Conservation (phyloP, 2,797 vertebrate genomes). For the Anisognathus igniventris region DNA sequence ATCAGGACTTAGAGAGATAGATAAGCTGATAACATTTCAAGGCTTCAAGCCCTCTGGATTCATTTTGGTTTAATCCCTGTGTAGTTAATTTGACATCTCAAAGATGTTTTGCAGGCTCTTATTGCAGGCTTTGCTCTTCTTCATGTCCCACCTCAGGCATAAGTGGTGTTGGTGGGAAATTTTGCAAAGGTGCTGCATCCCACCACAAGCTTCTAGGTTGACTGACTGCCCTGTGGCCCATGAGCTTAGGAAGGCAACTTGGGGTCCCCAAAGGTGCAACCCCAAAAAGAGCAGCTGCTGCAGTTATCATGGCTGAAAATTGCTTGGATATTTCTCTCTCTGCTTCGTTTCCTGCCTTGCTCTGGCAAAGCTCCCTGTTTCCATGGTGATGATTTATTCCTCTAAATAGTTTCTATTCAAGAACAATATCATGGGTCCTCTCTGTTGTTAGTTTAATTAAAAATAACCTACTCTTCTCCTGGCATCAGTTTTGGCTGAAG, state of each 20-base stretch:
- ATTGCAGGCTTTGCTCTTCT: background rate
- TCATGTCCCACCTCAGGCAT: background rate
- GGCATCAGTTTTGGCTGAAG: background rate
- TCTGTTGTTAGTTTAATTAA: slow-evolving; percentile 54
- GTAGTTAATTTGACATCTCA: background rate
- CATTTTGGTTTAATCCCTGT: background rate
- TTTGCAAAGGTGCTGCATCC: background rate
- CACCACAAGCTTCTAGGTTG: background rate
- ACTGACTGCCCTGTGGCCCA: accelerated
- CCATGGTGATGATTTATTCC: slow-evolving; percentile 56
- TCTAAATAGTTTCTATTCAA: slow-evolving; percentile 62
- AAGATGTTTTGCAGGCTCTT: background rate
- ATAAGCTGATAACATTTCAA: background rate
- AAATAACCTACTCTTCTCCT: slow-evolving; percentile 38
- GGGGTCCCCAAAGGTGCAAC: background rate
- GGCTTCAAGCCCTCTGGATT: background rate
- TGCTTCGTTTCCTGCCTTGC: slow-evolving; percentile 34
- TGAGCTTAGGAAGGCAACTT: background rate
- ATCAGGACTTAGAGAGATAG: background rate
- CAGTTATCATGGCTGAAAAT: slow-evolving; percentile 21
- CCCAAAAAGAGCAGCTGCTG: background rate
- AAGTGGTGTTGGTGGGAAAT: background rate
- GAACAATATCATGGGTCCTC: slow-evolving; percentile 42
- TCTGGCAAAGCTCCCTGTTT: slow-evolving; percentile 34
- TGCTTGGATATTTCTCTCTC: background rate